Conservation (phyloP, 2,888 invertebrate species). For the Mantis religiosa region DNA sequence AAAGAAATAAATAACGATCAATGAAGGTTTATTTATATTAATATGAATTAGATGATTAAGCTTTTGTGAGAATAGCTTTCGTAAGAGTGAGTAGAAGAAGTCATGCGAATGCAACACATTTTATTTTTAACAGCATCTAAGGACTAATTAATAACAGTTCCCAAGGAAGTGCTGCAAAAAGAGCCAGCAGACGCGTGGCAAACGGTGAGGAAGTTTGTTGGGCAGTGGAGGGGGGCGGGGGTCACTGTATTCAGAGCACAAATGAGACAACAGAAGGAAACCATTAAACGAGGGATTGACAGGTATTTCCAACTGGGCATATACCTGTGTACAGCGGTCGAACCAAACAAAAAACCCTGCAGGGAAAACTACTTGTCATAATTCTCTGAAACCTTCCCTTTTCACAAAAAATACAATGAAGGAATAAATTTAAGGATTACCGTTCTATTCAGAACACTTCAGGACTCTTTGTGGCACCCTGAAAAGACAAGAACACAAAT, state of each 20-base stretch:
- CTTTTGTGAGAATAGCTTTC: too few relatives aligned
- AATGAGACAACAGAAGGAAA: neutral
- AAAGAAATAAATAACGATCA: too few relatives aligned
- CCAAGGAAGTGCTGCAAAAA: neutral
- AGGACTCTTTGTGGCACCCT: neutral
- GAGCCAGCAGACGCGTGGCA: neutral
- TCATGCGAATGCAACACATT: too few relatives aligned
- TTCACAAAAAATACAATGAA: neutral
- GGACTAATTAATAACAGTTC: neutral
- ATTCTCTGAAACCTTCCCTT: neutral
- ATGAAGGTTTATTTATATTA: too few relatives aligned
- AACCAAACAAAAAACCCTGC: neutral
- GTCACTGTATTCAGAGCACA: neutral
- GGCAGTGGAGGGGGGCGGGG: too few relatives aligned
- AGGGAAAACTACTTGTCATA: neutral
- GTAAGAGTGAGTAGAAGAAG: too few relatives aligned
- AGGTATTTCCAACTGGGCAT: neutral
- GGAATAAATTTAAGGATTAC: neutral
- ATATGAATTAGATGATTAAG: too few relatives aligned
- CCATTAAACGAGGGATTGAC: neutral
- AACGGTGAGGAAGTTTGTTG: neutral
- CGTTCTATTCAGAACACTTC: neutral
- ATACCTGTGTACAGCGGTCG: neutral
- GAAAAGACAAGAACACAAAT: neutral
- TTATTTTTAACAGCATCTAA: too few relatives aligned